phyloP scores from a whole-genome alignment of 2,797 vertebrate genomes.

The Argentina silus region DNA sequence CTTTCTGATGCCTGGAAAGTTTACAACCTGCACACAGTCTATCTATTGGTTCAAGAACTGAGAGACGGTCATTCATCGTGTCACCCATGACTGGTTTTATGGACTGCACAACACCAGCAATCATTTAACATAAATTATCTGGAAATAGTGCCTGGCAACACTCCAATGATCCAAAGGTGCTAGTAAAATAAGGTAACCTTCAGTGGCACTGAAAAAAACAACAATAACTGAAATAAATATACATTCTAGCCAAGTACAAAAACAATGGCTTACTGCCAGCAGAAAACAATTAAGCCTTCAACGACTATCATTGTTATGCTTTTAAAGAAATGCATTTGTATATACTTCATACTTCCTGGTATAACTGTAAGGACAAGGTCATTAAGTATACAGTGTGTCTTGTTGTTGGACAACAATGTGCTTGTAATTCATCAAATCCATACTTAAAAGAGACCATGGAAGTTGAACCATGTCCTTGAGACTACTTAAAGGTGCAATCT shows the following conservation, averaged over 20 bases:
- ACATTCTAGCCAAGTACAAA: no score
- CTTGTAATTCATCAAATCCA: neutral
- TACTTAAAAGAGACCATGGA: neutral
- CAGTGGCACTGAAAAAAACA: no score
- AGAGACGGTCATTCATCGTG: neutral
- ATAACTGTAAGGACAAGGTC: neutral
- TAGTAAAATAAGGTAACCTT: no score
- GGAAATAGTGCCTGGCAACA: neutral
- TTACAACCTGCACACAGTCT: neutral
- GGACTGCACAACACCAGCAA: neutral
- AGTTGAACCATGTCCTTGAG: neutral
- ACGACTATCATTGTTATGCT: neutral
- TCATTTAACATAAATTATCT: no score
- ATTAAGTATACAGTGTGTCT: neutral
- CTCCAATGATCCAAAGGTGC: neutral
- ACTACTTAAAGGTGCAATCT: no score
- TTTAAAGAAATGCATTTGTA: neutral
- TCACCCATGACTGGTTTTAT: neutral
- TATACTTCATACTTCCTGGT: neutral
- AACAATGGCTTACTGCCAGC: neutral
- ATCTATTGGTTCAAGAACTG: neutral
- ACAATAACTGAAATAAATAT: no score
- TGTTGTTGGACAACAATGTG: no score
- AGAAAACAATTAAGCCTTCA: neutral
- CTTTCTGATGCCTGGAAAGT: constrained; percentile 4